These are phyloP conservation scores for Molanna angustata DNA, from an alignment of 2,888 invertebrate species.

Conservation along the genomic window DNA sequence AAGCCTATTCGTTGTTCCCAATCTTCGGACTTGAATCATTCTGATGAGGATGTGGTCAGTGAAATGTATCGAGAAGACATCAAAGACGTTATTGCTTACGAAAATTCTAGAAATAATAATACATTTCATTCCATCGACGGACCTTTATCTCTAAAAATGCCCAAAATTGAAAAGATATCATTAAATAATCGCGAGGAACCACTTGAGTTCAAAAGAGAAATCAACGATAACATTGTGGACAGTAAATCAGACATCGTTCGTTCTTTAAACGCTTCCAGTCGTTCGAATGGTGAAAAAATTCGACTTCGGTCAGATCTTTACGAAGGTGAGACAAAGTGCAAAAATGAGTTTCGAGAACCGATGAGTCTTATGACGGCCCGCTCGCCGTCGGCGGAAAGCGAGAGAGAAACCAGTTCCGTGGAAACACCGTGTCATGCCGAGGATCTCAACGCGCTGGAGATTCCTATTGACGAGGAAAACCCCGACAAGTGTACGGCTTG, in stretches of 20 bases:
- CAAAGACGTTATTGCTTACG: slow-evolving; percentile 12
- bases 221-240: slow-evolving; percentile 45
- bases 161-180: slow-evolving; percentile 46
- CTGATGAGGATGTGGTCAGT: slow-evolving; percentile 49
- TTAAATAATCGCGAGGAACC: slow-evolving; percentile 43
- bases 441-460: slow-evolving; percentile 62
- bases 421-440: slow-evolving; percentile 57
- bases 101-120: slow-evolving; percentile 26
- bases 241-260: slow-evolving; percentile 37
- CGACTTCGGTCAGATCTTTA: slow-evolving; percentile 49
- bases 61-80: slow-evolving; percentile 25
- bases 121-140: slow-evolving; percentile 40
- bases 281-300: slow-evolving; percentile 41
- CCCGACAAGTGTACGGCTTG: slow-evolving; percentile 83
- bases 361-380: slow-evolving; percentile 41
- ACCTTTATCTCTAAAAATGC: slow-evolving; percentile 51
- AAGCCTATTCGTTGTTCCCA: slow-evolving; percentile 76
- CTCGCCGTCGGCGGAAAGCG: slow-evolving; percentile 29
- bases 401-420: slow-evolving; percentile 37
- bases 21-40: slow-evolving; percentile 50
- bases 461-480: slow-evolving; percentile 85
- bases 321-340: slow-evolving; percentile 33
- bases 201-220: slow-evolving; percentile 35
- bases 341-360: slow-evolving; percentile 36
- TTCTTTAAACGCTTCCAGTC: slow-evolving; percentile 33